Conservation (phyloP, 2,888 invertebrate genomes). For the Trissolcus brochymenae region DNA sequence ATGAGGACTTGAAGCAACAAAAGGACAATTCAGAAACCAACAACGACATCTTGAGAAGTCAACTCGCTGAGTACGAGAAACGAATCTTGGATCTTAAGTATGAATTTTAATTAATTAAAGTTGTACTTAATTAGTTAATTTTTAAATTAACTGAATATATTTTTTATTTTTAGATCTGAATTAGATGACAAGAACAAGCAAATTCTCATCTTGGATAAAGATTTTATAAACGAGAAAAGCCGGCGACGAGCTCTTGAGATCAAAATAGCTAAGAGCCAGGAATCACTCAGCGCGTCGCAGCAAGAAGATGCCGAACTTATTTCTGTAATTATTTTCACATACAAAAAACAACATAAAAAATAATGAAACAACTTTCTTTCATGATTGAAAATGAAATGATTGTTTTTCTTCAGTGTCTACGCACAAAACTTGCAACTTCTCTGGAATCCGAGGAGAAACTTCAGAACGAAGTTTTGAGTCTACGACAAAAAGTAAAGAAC, state of each 20-base stretch:
- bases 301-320: conserved; percentile 69
- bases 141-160: not conserved
- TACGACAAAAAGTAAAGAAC: conserved; percentile 78
- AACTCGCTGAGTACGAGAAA: conserved; percentile 70
- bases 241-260: conserved; percentile 65
- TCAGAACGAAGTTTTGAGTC: conserved; percentile 79
- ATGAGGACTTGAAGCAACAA: conserved; percentile 66
- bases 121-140: too few relatives aligned
- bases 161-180: conserved; percentile 61
- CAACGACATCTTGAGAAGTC: conserved; percentile 68
- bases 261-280: conserved; percentile 67
- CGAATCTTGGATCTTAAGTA: conserved; percentile 70
- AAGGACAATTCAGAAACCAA: conserved; percentile 71
- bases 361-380: conserved; percentile 3
- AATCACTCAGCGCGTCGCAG: conserved; percentile 61
- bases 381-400: not conserved
- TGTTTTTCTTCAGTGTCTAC: conserved; percentile 61
- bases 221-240: conserved; percentile 66
- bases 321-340: conserved; percentile 57
- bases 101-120: conserved; percentile 13
- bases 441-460: conserved; percentile 82
- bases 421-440: conserved; percentile 79
- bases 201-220: conserved; percentile 65
- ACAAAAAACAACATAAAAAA: conserved; percentile 10
- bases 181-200: conserved; percentile 68